Conservation (phyloP, 2,888 invertebrate species). For the Troides oblongomaculatus region DNA sequence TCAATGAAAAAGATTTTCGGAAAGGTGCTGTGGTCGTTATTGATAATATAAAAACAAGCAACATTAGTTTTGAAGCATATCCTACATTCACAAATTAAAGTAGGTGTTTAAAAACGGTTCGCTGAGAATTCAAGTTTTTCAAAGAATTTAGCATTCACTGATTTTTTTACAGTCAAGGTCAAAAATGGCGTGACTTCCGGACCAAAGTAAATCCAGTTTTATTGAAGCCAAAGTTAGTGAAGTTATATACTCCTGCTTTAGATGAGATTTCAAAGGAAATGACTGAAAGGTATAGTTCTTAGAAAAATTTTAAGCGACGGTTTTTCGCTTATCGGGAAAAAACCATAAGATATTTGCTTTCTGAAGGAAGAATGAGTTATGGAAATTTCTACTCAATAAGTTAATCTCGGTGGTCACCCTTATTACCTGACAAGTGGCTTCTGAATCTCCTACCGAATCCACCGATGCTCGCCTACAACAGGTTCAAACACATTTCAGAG, state of each 20-base stretch:
- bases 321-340: no score
- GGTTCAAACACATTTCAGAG: no score
- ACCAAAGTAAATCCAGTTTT: slow-evolving; percentile 84
- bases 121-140: not conserved
- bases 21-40: no score
- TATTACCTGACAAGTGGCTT: not conserved
- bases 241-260: slow-evolving; percentile 72
- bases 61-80: no score
- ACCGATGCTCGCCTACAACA: not conserved
- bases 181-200: slow-evolving; percentile 83
- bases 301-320: not conserved
- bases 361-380: no score
- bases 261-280: slow-evolving; percentile 71
- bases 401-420: no score
- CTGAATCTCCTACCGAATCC: not conserved
- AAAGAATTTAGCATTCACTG: no score
- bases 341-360: not conserved
- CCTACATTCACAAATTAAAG: no score
- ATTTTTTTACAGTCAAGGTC: slow-evolving; percentile 74
- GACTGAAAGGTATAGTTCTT: slow-evolving; percentile 49
- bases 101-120: not conserved
- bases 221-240: slow-evolving; percentile 81
- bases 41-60: no score
- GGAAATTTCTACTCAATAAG: no score
- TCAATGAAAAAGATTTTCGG: no score